Base-by-base conservation (phyloP, 53 echinoderm and acorn worm species). In the Echinometra lucunter region DNA sequence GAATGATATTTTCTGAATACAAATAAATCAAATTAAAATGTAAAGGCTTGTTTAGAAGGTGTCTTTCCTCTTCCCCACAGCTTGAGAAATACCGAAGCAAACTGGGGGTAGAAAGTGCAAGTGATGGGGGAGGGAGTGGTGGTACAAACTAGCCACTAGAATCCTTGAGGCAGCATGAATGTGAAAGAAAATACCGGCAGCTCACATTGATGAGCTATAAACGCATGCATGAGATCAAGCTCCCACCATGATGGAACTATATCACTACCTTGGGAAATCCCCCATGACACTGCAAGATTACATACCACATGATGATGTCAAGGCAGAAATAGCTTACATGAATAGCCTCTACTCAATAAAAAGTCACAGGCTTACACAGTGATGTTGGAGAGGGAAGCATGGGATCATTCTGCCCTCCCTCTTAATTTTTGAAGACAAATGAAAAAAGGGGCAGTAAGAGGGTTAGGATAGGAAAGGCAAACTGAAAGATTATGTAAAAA, bases 191-290 rank as follows among this genome's bases (percentile, higher is more conserved):
- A 85, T 85, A 85, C 85, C 85, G 7, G 12, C n/a, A 85, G 8
- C 49, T 85, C 85, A 85, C 45, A 85, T 85, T 49, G 49, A 81
- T 81, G 44, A 40, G 44, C 81, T 81, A 30, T 85, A 11, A 85
- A 85, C 85, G 49, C 49, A 85, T 28, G 49, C 49, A 78, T 53
- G 72, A 72, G 23, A 42, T 1, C n/a, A 28, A 16, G 17, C n/a
- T 85, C 85, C 53, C 0, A 13, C 53, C 47, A 85, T 85, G 85
- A 9, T 17, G n/a, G 85, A 85, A 45, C 45, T 45, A n/a, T 27
- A 83, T 45, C 85, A 83, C 85, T 83, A 49, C 85, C 85, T 85
- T 47, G 85, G 85, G 85, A 85, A 85, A 85, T 53, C 85, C 85
- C 81, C 85, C 49, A 85, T 85, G 85, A 85, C 85, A 53, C 49